Conservation (phyloP, 2,888 invertebrate genomes). For the Ramazzottius varieornatus region DNA sequence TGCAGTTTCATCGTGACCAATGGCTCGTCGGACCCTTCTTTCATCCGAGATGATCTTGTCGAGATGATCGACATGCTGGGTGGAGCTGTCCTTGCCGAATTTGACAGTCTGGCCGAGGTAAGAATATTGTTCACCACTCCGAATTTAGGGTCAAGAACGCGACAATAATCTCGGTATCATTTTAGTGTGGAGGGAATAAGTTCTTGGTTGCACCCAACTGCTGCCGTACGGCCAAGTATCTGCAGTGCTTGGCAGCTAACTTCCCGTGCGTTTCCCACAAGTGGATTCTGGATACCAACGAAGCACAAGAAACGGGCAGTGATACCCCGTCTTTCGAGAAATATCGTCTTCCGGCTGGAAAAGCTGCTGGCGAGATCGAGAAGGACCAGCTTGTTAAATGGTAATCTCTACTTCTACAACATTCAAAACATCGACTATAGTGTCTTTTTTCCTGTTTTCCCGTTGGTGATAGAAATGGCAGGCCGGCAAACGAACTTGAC, state of each 20-base stretch:
- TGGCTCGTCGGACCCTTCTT: not conserved
- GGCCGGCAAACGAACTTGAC: too few species aligned
- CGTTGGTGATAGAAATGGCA: too few species aligned
- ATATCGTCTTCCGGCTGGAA: slow-evolving; percentile 18
- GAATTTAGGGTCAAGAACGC: too few species aligned
- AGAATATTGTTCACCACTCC: not conserved
- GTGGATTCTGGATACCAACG: slow-evolving; percentile 17
- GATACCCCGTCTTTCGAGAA: slow-evolving; percentile 6
- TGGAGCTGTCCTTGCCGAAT: not conserved
- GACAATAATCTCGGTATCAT: too few species aligned
- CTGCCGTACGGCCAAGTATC: slow-evolving; percentile 18
- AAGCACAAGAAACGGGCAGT: slow-evolving; percentile 13
- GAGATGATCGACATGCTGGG: not conserved
- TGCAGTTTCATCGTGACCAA: not conserved
- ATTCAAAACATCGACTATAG: too few species aligned
- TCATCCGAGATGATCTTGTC: not conserved
- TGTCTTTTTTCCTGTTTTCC: too few species aligned
- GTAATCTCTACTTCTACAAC: too few species aligned
- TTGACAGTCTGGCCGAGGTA: not conserved
- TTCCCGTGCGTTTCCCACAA: slow-evolving; percentile 18
- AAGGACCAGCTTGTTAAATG: too few species aligned
- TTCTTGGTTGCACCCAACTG: slow-evolving; percentile 16
- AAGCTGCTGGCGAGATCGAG: slow-evolving; percentile 10
- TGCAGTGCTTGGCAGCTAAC: slow-evolving; percentile 18
- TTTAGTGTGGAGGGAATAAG: too few species aligned